phyloP scores from a whole-genome alignment of 2,797 vertebrate species.

The Squalus acanthias region DNA sequence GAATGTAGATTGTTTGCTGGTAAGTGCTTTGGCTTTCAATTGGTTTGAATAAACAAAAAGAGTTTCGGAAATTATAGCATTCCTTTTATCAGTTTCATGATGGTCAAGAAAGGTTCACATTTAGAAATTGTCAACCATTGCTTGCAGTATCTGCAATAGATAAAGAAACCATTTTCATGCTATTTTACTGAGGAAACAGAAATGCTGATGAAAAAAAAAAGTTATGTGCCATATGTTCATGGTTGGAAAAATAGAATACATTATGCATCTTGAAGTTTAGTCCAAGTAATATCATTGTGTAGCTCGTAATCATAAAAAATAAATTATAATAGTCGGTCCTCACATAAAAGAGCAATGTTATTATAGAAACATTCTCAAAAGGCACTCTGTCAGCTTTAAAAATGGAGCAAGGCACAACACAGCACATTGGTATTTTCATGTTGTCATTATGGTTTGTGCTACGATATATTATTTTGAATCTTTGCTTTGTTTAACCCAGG shows the following conservation, averaged over 20 bases:
- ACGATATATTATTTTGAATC: background rate
- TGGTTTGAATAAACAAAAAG: conserved; percentile 54
- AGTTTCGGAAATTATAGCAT: background rate
- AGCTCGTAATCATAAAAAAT: background rate
- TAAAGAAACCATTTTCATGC: background rate
- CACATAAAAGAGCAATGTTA: background rate
- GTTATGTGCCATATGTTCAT: background rate
- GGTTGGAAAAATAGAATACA: background rate
- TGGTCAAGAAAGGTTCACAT: background rate
- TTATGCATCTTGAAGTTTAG: background rate
- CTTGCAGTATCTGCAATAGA: background rate
- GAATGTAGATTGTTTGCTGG: conserved; percentile 59
- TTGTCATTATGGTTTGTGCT: background rate
- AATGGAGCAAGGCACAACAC: background rate
- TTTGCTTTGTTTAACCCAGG: background rate
- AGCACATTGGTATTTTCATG: background rate
- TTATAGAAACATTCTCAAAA: background rate
- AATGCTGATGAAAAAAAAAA: background rate
- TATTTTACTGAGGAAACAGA: background rate
- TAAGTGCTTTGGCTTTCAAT: conserved; percentile 47
- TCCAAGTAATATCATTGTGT: background rate
- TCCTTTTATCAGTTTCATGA: background rate
- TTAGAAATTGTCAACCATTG: background rate
- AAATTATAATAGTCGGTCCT: background rate
- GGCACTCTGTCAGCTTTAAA: background rate